Conservation (phyloP, 2,113 vertebrate species). For the Labeo catla region DNA sequence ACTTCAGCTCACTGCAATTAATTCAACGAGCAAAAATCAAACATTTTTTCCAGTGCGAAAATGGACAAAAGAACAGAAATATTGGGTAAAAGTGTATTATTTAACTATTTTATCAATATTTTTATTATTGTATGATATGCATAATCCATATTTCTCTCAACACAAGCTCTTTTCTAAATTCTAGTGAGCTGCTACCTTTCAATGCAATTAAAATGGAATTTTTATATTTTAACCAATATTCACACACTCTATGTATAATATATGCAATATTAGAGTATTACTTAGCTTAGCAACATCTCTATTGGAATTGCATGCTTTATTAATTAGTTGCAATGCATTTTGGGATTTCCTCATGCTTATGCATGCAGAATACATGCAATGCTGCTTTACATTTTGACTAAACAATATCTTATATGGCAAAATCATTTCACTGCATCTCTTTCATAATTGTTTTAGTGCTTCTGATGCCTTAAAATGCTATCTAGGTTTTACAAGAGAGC, state of each 20-base stretch:
- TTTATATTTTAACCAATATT: neutral
- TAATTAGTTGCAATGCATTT: neutral
- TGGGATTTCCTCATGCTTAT: neutral
- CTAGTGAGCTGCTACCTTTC: neutral
- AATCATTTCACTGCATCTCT: neutral
- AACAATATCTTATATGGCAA: neutral
- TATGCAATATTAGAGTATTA: neutral
- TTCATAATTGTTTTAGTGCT: neutral
- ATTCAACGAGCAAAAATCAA: neutral
- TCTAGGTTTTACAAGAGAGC: conserved; percentile 5
- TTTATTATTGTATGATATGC: neutral
- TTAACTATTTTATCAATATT: neutral
- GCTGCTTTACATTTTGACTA: neutral
- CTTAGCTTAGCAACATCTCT: neutral
- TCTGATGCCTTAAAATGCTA: neutral
- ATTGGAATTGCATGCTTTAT: neutral
- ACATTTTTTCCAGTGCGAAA: neutral
- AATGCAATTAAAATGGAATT: neutral
- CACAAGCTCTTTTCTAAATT: neutral
- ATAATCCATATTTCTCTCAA: neutral
- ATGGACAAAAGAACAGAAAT: neutral
- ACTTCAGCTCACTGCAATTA: neutral
- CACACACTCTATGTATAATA: neutral
- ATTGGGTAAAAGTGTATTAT: neutral
- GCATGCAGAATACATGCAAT: no score